phyloP scores from a whole-genome alignment of 2,113 vertebrate species.

The Emydura subglobosa region DNA sequence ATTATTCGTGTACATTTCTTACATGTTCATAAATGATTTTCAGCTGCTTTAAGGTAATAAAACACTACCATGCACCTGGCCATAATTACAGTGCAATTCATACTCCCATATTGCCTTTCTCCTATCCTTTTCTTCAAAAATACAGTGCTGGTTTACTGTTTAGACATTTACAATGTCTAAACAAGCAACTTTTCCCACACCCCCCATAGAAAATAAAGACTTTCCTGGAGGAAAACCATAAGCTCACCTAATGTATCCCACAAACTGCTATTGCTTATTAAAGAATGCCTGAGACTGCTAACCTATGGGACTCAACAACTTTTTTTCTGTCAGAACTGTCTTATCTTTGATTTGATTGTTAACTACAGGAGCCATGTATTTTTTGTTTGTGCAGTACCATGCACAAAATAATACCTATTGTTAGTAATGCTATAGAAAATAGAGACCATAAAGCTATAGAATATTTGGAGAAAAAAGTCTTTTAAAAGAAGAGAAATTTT shows the following conservation, averaged over 20 bases:
- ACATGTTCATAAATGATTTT: slow-evolving; percentile 38
- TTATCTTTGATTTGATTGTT: neutral
- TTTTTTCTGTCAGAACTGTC: neutral
- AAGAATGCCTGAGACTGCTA: neutral
- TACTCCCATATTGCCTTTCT: neutral
- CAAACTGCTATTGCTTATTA: neutral
- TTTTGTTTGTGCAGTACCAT: neutral
- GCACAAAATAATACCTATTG: neutral
- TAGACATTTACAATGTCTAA: neutral
- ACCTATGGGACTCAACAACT: neutral
- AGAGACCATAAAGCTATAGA: neutral
- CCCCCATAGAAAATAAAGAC: neutral
- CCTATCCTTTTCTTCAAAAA: neutral
- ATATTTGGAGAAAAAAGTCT: accelerated
- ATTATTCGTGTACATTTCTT: slow-evolving; percentile 27
- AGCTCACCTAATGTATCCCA: neutral
- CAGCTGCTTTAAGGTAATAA: slow-evolving; percentile 29
- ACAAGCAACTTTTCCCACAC: neutral
- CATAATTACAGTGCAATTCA: neutral
- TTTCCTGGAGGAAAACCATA: neutral
- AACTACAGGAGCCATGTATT: accelerated
- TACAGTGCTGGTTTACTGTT: accelerated
- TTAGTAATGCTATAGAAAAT: neutral
- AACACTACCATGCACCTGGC: neutral
- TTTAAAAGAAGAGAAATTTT: neutral